phyloP scores from a whole-genome alignment of 2,888 invertebrate species.

The Acanthosepion esculentum region DNA sequence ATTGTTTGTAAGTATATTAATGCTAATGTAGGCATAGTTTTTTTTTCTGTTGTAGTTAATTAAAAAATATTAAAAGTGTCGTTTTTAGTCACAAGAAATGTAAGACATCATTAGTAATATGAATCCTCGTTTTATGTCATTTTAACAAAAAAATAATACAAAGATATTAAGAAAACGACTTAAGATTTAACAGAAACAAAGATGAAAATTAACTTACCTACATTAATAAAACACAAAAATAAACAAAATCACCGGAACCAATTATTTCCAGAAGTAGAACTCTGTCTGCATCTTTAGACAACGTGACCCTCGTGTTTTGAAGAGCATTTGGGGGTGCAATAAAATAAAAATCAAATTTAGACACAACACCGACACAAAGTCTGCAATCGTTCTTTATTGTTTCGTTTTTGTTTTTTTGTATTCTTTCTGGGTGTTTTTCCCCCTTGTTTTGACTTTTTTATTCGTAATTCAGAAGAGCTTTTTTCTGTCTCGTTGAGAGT shows the following conservation, averaged over 20 bases:
- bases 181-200: too few relatives aligned
- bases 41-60: too few relatives aligned
- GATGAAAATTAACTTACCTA: too few relatives aligned
- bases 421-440: not conserved
- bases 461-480: not conserved
- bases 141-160: too few relatives aligned
- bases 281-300: constrained; percentile 6
- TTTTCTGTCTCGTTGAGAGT: not conserved
- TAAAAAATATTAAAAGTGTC: too few relatives aligned
- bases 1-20: too few relatives aligned
- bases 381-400: not conserved
- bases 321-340: not conserved
- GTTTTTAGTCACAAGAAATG: too few relatives aligned
- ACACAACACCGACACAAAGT: not conserved
- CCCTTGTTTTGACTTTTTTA: not conserved
- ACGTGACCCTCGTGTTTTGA: not conserved
- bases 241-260: not conserved
- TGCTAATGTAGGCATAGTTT: too few relatives aligned
- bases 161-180: too few relatives aligned
- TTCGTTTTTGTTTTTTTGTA: not conserved
- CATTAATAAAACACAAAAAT: not conserved
- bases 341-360: not conserved
- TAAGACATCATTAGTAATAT: too few relatives aligned
- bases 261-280: not conserved
- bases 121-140: too few relatives aligned